Conservation (phyloP, 30 jellyfish, hydroid and myxozoan species). For the Rhopilema esculentum region DNA sequence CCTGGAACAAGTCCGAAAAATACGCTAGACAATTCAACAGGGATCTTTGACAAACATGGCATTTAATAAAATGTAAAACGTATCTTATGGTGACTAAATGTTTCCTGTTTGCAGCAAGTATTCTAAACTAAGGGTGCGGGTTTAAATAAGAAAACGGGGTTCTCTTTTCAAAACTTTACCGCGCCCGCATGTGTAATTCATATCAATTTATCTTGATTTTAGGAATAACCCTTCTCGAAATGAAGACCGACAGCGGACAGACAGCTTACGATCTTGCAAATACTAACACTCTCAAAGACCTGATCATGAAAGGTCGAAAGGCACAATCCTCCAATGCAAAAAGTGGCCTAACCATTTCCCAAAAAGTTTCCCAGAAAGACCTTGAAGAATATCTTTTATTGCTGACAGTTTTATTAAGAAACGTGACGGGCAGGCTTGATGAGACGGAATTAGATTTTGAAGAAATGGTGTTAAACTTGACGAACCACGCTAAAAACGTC, state of each 20-base stretch:
- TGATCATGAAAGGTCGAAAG: background rate
- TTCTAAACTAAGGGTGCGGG: no score
- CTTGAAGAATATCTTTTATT: background rate
- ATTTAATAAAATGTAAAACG: no score
- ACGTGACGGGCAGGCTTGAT: background rate
- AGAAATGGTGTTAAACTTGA: background rate
- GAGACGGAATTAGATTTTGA: background rate
- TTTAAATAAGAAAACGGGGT: no score
- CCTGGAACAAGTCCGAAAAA: no score
- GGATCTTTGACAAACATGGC: no score
- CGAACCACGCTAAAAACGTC: background rate
- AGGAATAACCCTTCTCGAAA: slow-evolving; percentile 10
- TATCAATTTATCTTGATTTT: no score
- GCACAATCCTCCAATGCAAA: background rate
- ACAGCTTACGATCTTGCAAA: slow-evolving; percentile 26
- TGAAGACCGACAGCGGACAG: background rate
- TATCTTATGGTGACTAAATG: no score
- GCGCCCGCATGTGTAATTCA: no score
- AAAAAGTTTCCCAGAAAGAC: background rate
- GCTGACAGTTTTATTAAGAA: background rate
- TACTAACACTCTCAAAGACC: background rate
- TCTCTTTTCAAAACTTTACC: no score
- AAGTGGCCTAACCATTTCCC: background rate
- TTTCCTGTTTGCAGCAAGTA: no score
- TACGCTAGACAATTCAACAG: no score